Percentiles rank a stretch among this genome's conserved stretches.
Conservation (phyloP, 2,888 invertebrate genomes). For the Mechanitis mazaeus region DNA sequence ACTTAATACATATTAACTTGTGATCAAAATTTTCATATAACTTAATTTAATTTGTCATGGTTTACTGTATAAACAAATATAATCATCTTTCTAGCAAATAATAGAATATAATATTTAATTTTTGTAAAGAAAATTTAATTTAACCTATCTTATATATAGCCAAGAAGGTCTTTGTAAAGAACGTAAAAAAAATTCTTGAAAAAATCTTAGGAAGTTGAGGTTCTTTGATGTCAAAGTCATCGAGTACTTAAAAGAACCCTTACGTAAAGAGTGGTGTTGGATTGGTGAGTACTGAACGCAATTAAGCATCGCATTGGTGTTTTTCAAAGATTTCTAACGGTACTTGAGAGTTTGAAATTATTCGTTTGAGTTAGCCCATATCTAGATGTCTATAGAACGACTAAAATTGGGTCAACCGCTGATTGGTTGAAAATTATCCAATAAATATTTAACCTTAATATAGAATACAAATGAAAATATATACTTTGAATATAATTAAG, state of each 20-base stretch:
- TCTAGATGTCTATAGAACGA: not conserved
- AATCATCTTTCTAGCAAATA: not conserved
- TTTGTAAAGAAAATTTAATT: not conserved
- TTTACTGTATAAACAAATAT: no score
- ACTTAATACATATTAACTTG: no score
- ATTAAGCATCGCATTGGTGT: conserved; percentile 54
- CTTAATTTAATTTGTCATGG: no score
- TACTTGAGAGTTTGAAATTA: conserved; percentile 41
- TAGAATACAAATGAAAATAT: no score
- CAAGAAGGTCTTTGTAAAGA: conserved; percentile 17
- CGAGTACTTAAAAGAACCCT: conserved; percentile 60
- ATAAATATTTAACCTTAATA: no score
- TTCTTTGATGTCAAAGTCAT: conserved; percentile 53
- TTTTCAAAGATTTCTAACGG: conserved; percentile 48
- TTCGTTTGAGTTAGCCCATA: conserved; percentile 23
- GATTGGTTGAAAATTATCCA: not conserved
- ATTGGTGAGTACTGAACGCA: conserved; percentile 45
- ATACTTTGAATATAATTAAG: no score
- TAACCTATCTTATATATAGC: not conserved
- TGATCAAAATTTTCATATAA: no score
- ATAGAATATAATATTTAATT: not conserved
- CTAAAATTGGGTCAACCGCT: conserved; percentile 10
- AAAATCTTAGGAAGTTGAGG: conserved; percentile 20
- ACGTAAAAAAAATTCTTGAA: conserved; percentile 19
- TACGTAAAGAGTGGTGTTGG: conserved; percentile 45